Evolutionary conservation across 92 coral and sea anemone genomes (phyloP), one percentile per base, ranked within the genome.

Genomic region (Siderastrea radians): DNA sequence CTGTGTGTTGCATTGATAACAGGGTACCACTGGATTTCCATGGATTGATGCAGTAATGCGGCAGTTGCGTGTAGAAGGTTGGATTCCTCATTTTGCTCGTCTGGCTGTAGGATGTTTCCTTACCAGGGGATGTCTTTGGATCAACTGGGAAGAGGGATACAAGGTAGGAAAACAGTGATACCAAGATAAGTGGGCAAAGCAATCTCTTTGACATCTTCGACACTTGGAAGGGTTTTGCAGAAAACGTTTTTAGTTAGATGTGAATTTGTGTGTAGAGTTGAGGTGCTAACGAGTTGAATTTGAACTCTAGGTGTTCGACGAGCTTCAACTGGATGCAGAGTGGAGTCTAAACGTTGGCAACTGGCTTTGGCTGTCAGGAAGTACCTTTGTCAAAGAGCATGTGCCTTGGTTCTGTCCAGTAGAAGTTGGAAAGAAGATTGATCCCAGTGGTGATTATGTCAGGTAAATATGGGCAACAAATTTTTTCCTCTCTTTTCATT

Each of bases 111-210:
- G 94, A 38, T 93, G 94, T 65, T 95, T 95, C 54, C 84, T 95
- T 86, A 95, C 98, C n/a, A 86, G 95, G 69, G 98, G 98, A 46
- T 95, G 96, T 87, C 93, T 95, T 68, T 95, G 98, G 98, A 74
- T 93, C 84, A 95, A 89, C 91, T 95, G 98, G 98, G 96, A 95
- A 78, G 98, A 95, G 80, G 98, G 98, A 45, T 87, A 68, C 59
- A 95, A 95, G 92, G 98, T 94, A 82, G 0, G 66, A 14, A 58
- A 50, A 8, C 14, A 57, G 0, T 7, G 38, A 4, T 6, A 61
- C 1, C 26, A 61, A 61, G 9, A 3, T 19, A 13, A 61, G 66
- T 1, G n/a, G 14, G 6, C 19, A 61, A 6, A 61, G 9, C 5
- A 6, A 61, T 5, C 1, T 15, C 6, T n/a, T 14, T 61, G 66